These are phyloP conservation scores for Eurytoma californica DNA, from an alignment of 2,888 invertebrate genomes.

Conservation along the genomic window DNA sequence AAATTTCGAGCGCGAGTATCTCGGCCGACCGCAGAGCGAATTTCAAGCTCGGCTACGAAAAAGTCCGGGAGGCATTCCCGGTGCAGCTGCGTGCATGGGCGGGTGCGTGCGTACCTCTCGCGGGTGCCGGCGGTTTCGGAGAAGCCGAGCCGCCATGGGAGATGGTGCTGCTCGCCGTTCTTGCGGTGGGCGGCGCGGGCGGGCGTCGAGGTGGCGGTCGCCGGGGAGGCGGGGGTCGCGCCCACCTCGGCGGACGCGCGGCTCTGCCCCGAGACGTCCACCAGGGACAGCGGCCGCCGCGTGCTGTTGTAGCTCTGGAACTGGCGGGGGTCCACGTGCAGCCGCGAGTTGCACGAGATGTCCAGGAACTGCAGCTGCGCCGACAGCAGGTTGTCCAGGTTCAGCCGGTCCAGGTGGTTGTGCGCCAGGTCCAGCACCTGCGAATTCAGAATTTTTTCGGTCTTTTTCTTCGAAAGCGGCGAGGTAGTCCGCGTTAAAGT, in stretches of 20 bases:
- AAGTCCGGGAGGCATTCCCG: too few species aligned
- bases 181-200: not conserved
- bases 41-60: too few species aligned
- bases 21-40: too few species aligned
- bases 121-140: conserved; percentile 88
- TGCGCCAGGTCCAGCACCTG: conserved; percentile 88
- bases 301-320: conserved; percentile 87
- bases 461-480: too few species aligned
- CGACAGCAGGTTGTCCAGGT: conserved; percentile 85
- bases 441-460: not conserved
- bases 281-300: conserved; percentile 87
- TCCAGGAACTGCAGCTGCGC: conserved; percentile 90
- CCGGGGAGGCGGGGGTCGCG: conserved; percentile 64
- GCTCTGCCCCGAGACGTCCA: conserved; percentile 90
- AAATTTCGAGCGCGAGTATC: too few species aligned
- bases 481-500: too few species aligned
- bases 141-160: conserved; percentile 88
- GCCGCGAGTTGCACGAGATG: conserved; percentile 87
- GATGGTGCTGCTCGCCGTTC: conserved; percentile 62
- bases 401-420: conserved; percentile 88
- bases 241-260: not conserved
- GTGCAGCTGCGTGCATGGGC: too few species aligned
- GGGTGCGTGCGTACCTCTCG: conserved; percentile 74
- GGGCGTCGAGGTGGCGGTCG: not conserved
- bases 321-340: conserved; percentile 89